Conservation (phyloP, 2,888 invertebrate genomes). For the Sacculina carcini region DNA sequence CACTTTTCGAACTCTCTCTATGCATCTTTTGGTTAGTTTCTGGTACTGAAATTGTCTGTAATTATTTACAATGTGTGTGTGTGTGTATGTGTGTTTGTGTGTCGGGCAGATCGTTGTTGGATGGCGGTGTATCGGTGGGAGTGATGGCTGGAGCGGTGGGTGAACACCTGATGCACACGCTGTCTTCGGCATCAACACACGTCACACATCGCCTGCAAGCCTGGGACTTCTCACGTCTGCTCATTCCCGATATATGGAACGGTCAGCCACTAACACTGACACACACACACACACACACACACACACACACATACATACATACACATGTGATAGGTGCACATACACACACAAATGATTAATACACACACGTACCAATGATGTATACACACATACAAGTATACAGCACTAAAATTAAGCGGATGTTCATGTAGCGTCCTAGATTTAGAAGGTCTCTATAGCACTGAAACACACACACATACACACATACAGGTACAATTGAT, state of each 20-base stretch:
- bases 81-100: not conserved
- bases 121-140: not conserved
- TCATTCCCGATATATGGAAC: constrained; percentile 43
- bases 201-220: constrained; percentile 50
- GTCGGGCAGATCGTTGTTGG: not conserved
- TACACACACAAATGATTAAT: too few species aligned
- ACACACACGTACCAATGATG: too few species aligned
- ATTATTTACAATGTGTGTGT: too few species aligned
- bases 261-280: too few species aligned
- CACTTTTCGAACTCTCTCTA: too few species aligned
- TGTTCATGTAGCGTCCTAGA: too few species aligned
- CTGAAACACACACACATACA: not conserved
- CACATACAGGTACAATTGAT: not conserved
- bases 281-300: too few species aligned
- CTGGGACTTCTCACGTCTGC: constrained; percentile 48
- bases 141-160: not conserved
- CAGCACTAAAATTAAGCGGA: not conserved
- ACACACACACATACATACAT: too few species aligned
- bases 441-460: too few species aligned
- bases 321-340: too few species aligned
- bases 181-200: not conserved
- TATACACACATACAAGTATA: not conserved
- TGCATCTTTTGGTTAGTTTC: not conserved
- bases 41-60: not conserved
- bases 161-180: not conserved